Conservation (phyloP, 2,888 invertebrate species). For the Asteroscopus sphinx region DNA sequence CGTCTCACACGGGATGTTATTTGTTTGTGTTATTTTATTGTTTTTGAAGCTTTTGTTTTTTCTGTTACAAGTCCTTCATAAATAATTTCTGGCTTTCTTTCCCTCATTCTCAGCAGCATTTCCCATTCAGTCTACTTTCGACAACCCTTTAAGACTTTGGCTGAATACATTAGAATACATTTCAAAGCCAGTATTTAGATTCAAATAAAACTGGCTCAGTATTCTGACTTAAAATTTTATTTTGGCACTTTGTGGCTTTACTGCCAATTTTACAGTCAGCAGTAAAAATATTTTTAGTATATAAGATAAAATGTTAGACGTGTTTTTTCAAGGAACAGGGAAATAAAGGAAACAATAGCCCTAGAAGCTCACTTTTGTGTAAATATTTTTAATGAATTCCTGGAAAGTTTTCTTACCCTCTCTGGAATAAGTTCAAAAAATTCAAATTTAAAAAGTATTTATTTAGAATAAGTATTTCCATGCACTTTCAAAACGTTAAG, state of each 20-base stretch:
- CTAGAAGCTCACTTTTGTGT: neutral
- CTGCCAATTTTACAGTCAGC: conserved; percentile 25
- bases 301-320: conserved; percentile 36
- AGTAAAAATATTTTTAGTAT: conserved; percentile 42
- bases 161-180: neutral
- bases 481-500: too few relatives aligned
- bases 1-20: too few relatives aligned
- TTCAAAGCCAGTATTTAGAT: neutral
- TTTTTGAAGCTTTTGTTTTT: too few relatives aligned
- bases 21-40: too few relatives aligned
- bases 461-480: too few relatives aligned
- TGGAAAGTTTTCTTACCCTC: neutral
- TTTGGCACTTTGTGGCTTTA: conserved; percentile 20
- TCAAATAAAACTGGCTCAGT: conserved; percentile 28
- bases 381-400: conserved; percentile 5
- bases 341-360: conserved; percentile 17
- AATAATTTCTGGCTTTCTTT: neutral
- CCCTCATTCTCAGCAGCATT: too few relatives aligned
- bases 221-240: conserved; percentile 39
- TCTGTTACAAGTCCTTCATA: too few relatives aligned
- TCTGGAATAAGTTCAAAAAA: too few relatives aligned
- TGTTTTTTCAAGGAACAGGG: conserved; percentile 26
- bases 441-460: too few relatives aligned
- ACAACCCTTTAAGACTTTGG: too few relatives aligned
- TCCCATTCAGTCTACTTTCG: neutral